Conservation (phyloP, 2,888 invertebrate species). For the Perizoma flavofasciatum region DNA sequence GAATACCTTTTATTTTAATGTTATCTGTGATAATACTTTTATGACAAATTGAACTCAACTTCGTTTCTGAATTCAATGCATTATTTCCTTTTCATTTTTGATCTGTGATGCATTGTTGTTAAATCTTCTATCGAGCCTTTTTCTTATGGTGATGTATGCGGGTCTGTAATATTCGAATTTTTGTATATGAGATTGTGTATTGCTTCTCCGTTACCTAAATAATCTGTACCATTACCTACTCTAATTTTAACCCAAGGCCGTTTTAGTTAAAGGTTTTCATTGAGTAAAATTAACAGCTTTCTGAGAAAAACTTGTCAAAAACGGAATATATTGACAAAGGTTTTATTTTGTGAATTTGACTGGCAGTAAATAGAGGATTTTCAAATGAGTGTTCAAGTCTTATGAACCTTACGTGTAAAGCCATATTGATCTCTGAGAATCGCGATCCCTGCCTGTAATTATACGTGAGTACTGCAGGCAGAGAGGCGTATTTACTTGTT, state of each 20-base stretch:
- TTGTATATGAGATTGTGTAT: conserved; percentile 22
- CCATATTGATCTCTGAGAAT: conserved; percentile 79
- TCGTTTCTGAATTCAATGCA: conserved; percentile 42
- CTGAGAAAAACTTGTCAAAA: too few relatives aligned
- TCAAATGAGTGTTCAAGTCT: conserved; percentile 54
- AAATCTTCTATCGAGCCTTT: conserved; percentile 43
- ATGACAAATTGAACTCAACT: conserved; percentile 59
- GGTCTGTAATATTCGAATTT: conserved; percentile 33
- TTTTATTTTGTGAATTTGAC: conserved; percentile 58
- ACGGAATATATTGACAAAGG: conserved; percentile 9
- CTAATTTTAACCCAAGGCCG: too few relatives aligned
- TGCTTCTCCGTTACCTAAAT: conserved; percentile 20
- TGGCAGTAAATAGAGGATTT: conserved; percentile 59
- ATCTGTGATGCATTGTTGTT: conserved; percentile 42
- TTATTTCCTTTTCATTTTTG: conserved; percentile 32
- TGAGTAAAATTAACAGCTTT: too few relatives aligned
- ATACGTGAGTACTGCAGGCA: conserved; percentile 41
- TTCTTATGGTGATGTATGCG: conserved; percentile 37
- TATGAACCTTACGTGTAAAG: conserved; percentile 65
- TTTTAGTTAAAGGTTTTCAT: too few relatives aligned
- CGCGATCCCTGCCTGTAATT: conserved; percentile 51
- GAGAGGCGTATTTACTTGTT: conserved; percentile 65
- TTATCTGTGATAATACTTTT: conserved; percentile 81
- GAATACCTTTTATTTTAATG: conserved; percentile 72
- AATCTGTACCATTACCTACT: too few relatives aligned